Base-by-base conservation (phyloP, 2,797 vertebrate species). In the Halcyon smyrnensis region DNA sequence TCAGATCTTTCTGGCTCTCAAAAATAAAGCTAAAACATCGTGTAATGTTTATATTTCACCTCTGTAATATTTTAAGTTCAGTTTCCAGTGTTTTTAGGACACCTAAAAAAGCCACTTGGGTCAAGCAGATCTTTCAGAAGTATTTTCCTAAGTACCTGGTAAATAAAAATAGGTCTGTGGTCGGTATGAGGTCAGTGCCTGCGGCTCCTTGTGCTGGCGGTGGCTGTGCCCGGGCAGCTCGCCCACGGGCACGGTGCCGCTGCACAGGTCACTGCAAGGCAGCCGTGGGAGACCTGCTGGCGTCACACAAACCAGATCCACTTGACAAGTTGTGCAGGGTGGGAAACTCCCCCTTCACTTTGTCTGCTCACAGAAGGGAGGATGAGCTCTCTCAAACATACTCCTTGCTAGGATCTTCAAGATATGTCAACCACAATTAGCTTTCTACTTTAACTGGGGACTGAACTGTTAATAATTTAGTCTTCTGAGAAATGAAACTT, bases 11-110 rank as follows among this genome's bases (percentile, higher is more conserved):
- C 57, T 34, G 43, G 37, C 54, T 83, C 43, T 70, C 69, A 87
- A 24, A 70, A 70, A 73, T 50, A 74, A 93, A 84, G 56, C 88
- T 69, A 57, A 53, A 84, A 21, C 84, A 81, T 16, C 57, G 45
- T 87, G 78, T 16, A 14, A n/a, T 79, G 87, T 90, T 95, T 79
- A n/a, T 46, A 32, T 53, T 82, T 90, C 19, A 87, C 30, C 62
- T 63, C 62, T 27, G 39, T 24, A 79, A 76, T 45, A 28, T 63
- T 86, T 87, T 77, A 77, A 87, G 84, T 90, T 73, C 0, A 0
- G 36, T 82, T 84, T 32, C 27, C 62, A 64, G 57, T 6, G 36
- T 18, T 48, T 53, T 45, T 24, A 64, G 70, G 67, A 71, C 53
- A 75, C 80, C 56, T 89, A 24, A 39, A 63, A 62, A 74, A 25